These are phyloP conservation scores for Zeuzera pyrina DNA, from an alignment of 2,888 invertebrate genomes.

Conservation along the genomic window DNA sequence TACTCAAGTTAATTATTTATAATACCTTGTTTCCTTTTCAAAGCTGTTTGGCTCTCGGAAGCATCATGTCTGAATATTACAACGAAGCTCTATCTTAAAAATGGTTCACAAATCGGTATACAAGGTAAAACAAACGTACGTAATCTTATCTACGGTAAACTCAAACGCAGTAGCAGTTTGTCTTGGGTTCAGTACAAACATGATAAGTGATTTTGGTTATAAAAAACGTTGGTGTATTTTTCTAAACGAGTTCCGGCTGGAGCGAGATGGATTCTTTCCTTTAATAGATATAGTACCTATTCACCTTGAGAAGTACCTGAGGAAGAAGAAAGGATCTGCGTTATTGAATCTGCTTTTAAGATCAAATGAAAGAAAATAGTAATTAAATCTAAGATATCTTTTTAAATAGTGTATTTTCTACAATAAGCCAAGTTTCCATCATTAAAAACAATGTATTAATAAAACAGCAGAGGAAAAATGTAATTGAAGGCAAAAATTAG, in stretches of 20 bases:
- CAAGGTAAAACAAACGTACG: slow-evolving; percentile 63
- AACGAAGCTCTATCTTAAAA: slow-evolving; percentile 63
- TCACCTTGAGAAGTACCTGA: slow-evolving; percentile 73
- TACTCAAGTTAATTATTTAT: not conserved
- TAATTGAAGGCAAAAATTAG: slow-evolving; percentile 70
- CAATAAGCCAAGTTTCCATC: too few species aligned
- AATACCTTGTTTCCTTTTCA: slow-evolving; percentile 35
- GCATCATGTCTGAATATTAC: slow-evolving; percentile 45
- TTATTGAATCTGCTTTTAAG: slow-evolving; percentile 38
- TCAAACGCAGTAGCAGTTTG: slow-evolving; percentile 71
- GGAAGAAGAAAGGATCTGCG: slow-evolving; percentile 62
- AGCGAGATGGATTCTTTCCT: slow-evolving; percentile 57
- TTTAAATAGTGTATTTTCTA: too few species aligned
- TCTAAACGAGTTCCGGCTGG: slow-evolving; percentile 65
- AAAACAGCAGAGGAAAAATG: slow-evolving; percentile 53
- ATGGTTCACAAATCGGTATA: slow-evolving; percentile 60
- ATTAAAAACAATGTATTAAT: slow-evolving; percentile 64
- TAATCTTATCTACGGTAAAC: slow-evolving; percentile 70
- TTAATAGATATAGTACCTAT: slow-evolving; percentile 67
- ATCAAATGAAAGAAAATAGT: not conserved
- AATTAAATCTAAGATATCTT: too few species aligned
- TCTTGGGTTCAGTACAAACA: slow-evolving; percentile 66
- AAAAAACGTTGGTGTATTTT: slow-evolving; percentile 65
- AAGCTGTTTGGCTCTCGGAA: slow-evolving; percentile 31
- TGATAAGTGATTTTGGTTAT: slow-evolving; percentile 69